Evolutionary conservation across 2,888 invertebrate species (phyloP), one percentile per base, ranked within the genome.

Genomic region (Athalia circularis): DNA sequence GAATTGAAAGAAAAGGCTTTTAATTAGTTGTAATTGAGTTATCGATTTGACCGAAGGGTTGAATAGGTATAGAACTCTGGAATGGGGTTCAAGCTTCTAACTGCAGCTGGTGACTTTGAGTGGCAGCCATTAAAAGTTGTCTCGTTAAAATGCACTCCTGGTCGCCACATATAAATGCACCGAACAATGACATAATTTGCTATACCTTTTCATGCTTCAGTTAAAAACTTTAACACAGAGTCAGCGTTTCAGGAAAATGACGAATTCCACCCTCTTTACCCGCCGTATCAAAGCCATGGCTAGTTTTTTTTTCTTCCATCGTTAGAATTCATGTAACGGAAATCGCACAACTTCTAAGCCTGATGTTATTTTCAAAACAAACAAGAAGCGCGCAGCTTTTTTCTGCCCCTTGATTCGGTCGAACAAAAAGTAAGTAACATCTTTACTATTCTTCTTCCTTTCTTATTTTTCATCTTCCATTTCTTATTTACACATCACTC

Each of bases 11-110:
- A 75, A 62, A 62, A 62, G 75, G 29, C 62, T 64, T 75, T 75
- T 75, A 75, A 75, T 64, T 75, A 64, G 62, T 54, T 75, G 29
- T 75, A 75, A 75, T 75, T 62, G 64, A 75, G 62, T 59, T 62
- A 62, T 62, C 75, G 75, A 75, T 62, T 75, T 29, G 50, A 75
- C 75, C 57, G 57, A n/a, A 59, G 62, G 72, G 13, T 47, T 72
- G 72, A 72, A 72, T 72, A 59, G 59, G 54, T 29, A n/a, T n/a
- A 5, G 72, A 59, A 72, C 59, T 15, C 57, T 11, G 48, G 29
- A 29, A 29, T 1, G 29, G 15, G 72, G 15, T 47, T n/a, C 50
- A 9, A 64, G 11, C 5, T 59, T n/a, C 13, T 1, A n/a, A 43
- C 9, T 7, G 45, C 43, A 50, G 74, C 45, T 50, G 45, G 50